These are phyloP conservation scores for Gymnocypris eckloni DNA, from an alignment of 2,797 vertebrate genomes.

Conservation along the genomic window DNA sequence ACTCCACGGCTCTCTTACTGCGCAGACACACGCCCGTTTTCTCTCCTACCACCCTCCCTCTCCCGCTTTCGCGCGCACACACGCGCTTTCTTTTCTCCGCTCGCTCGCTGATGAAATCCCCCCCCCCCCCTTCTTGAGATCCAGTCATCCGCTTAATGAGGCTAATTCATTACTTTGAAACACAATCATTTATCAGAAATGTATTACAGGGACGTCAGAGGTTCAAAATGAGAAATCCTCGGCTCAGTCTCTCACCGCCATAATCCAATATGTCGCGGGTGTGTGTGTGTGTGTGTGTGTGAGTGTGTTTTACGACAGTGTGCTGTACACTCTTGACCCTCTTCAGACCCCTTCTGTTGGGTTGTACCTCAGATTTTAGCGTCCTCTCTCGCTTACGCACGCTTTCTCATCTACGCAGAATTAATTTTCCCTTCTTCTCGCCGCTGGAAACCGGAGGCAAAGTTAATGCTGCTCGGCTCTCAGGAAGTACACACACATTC, in stretches of 20 bases:
- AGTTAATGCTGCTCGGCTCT: slow-evolving; percentile 44
- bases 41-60: not conserved
- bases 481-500: slow-evolving; percentile 28
- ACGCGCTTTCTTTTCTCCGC: slow-evolving; percentile 45
- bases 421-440: slow-evolving; percentile 49
- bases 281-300: not conserved
- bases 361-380: slow-evolving; percentile 14
- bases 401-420: slow-evolving; percentile 34
- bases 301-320: slow-evolving; percentile 3
- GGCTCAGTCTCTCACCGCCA: slow-evolving; percentile 32
- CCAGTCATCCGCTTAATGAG: slow-evolving; percentile 63
- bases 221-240: slow-evolving; percentile 45
- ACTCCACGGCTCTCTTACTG: slow-evolving; percentile 36
- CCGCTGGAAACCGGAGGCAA: slow-evolving; percentile 49
- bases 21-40: slow-evolving; percentile 42
- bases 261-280: slow-evolving; percentile 21
- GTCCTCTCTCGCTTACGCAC: slow-evolving; percentile 11
- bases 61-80: not conserved
- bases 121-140: slow-evolving; percentile 45
- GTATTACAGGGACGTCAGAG: slow-evolving; percentile 54
- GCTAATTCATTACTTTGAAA: slow-evolving; percentile 63
- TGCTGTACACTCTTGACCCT: slow-evolving; percentile 43
- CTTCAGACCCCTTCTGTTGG: slow-evolving; percentile 29
- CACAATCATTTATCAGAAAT: slow-evolving; percentile 62
- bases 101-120: slow-evolving; percentile 44